A percentile compares a stretch with the other conserved stretches of the same genome.
Evolutionary conservation across 2,113 vertebrate species (phyloP).

Genomic region (Phalacrocorax carbo): DNA sequence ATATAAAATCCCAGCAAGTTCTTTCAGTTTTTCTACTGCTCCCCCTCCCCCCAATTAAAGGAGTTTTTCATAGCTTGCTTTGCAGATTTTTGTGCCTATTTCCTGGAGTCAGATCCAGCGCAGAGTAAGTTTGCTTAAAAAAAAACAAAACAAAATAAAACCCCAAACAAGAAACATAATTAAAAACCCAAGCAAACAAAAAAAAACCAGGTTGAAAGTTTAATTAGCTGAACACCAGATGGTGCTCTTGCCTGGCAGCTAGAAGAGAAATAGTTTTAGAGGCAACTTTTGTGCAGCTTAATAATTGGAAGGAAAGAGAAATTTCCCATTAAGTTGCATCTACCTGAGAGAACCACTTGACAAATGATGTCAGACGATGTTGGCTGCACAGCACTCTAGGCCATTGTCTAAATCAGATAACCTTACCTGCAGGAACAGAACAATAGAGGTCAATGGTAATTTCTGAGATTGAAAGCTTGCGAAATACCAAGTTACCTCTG

Average conservation of each 20-base stretch:
- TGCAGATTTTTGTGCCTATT: background rate
- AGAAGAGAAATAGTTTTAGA: background rate
- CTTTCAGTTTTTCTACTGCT: background rate
- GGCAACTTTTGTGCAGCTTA: background rate
- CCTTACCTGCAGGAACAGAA: background rate
- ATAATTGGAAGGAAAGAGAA: background rate
- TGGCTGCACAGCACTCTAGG: background rate
- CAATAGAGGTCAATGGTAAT: background rate
- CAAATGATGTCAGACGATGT: background rate
- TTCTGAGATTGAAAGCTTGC: background rate
- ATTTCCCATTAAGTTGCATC: background rate
- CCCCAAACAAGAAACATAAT: background rate
- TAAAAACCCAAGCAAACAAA: background rate
- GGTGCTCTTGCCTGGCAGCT: slow-evolving; percentile 69
- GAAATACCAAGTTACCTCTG: background rate
- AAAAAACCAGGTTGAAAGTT: background rate
- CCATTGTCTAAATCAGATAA: background rate
- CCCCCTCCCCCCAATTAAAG: background rate
- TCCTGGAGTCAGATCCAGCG: background rate
- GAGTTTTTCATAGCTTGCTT: background rate
- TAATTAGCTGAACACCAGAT: slow-evolving; percentile 69
- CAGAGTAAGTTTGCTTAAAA: background rate
- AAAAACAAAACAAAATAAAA: background rate
- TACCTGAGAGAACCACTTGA: background rate
- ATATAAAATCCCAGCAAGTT: background rate